Evolutionary conservation across 2,888 invertebrate species (phyloP).

Genomic region (Eupithecia subfuscata): DNA sequence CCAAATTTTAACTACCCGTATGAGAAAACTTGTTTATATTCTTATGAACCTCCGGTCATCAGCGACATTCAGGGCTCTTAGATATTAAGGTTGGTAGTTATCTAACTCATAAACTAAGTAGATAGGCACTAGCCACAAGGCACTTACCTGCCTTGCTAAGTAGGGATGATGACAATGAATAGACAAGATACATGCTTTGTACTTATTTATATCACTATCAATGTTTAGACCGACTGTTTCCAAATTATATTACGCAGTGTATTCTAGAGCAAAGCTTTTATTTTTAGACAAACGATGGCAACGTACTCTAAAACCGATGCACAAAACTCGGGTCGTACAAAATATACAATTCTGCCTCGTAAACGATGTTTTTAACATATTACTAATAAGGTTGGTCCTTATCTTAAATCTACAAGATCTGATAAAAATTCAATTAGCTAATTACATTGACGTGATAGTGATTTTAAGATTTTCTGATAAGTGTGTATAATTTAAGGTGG

Average conservation of each 20-base stretch:
- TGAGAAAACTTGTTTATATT: too few species aligned
- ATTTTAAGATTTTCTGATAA: conserved; percentile 36
- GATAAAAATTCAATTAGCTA: conserved; percentile 9
- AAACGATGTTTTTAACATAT: conserved; percentile 58
- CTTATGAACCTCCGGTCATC: too few species aligned
- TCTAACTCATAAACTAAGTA: background rate
- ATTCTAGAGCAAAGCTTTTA: conserved; percentile 50
- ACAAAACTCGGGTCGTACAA: conserved; percentile 48
- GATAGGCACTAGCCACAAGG: background rate
- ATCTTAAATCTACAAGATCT: conserved; percentile 20
- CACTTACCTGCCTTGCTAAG: background rate
- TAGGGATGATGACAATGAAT: background rate
- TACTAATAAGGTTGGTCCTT: conserved; percentile 59
- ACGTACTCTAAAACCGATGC: conserved; percentile 48
- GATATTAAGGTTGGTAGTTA: too few species aligned
- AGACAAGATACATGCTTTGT: background rate
- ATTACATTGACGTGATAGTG: background rate
- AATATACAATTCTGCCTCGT: conserved; percentile 54
- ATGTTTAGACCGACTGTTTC: conserved; percentile 16
- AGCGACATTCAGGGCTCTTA: too few species aligned
- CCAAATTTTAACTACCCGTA: too few species aligned
- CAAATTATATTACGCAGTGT: conserved; percentile 28
- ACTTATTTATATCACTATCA: background rate
- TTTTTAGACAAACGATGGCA: conserved; percentile 53
- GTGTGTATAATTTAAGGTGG: conserved; percentile 61